Evolutionary conservation across 2,888 invertebrate species (phyloP).

Genomic region (Heliconius cydno): DNA sequence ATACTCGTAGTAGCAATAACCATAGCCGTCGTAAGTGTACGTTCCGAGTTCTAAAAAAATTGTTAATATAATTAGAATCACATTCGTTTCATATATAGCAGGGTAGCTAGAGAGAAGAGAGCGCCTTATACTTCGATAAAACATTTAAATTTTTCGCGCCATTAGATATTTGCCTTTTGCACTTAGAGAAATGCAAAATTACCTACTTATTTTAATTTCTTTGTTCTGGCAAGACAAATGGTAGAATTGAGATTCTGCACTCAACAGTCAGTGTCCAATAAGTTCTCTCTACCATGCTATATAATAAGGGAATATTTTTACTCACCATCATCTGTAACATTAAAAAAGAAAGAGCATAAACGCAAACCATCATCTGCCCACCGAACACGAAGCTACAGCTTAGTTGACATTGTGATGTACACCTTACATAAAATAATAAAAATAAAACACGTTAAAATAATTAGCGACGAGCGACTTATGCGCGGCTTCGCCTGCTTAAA

Average conservation of each 20-base stretch:
- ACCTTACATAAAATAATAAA: conserved; percentile 51
- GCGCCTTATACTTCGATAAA: too few species aligned
- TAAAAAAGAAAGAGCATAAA: conserved; percentile 44
- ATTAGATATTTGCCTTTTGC: too few species aligned
- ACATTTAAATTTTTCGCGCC: too few species aligned
- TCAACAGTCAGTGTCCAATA: neutral
- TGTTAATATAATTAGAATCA: neutral
- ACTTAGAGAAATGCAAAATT: too few species aligned
- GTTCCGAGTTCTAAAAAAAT: conserved; percentile 49
- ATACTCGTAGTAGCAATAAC: conserved; percentile 47
- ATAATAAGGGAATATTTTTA: neutral
- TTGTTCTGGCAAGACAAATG: neutral
- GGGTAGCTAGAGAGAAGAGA: too few species aligned
- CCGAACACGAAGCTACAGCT: conserved; percentile 56
- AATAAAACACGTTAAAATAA: neutral
- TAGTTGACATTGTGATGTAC: conserved; percentile 52
- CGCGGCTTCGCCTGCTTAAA: too few species aligned
- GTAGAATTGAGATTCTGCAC: neutral
- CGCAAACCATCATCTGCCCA: conserved; percentile 55
- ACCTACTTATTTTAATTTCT: neutral
- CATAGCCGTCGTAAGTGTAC: conserved; percentile 48
- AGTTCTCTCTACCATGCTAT: neutral
- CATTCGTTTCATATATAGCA: neutral
- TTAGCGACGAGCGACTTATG: neutral
- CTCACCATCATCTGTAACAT: conserved; percentile 51